Base-by-base conservation (phyloP, 2,113 vertebrate species). In the Natator depressus region DNA sequence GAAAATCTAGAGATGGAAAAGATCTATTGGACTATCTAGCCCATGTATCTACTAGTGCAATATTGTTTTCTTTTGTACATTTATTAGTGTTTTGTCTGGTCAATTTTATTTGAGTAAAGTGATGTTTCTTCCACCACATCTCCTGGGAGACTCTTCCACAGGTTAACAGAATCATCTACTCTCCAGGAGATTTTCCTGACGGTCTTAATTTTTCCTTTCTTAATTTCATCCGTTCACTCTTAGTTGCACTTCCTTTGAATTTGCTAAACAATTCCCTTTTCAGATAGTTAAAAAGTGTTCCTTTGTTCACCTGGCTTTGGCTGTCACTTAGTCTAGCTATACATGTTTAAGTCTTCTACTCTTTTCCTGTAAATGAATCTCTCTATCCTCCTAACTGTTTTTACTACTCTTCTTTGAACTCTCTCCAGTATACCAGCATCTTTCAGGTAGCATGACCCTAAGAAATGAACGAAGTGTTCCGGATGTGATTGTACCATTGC, bases 391-490 rank as follows among this genome's bases (percentile, higher is more conserved):
- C 88, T 87, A 38, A 91, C 82, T 91, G n/a, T 2, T 0, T 89
- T 96, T 90, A 35, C 78, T 93, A 72, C 0, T 2, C 49, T 87
- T 65, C 93, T 90, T 80, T 83, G 82, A 95, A 84, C 90, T 85
- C 38, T 84, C 17, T 87, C 49, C 53, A 47, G 35, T 89, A 86
- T 87, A 82, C 87, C 89, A 88, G 6, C 38, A 80, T 59, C 57
- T 93, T 72, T 90, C 84, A 57, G 89, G 51, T 50, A 83, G 75
- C 42, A 76, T 42, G 17, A 38, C 17, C 80, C 50, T 88, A 55
- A 91, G 89, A 83, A 97, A 55, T 72, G 85, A 91, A 88, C n/a
- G 78, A 53, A 42, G 47, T 88, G 49, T 69, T 92, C 24, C 25
- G 93, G 42, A 29, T 46, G 72, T 86, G 84, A 83, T 65, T 79